Evolutionary conservation across 2,797 vertebrate species (phyloP).

Genomic region (Rhynchotus rufescens): DNA sequence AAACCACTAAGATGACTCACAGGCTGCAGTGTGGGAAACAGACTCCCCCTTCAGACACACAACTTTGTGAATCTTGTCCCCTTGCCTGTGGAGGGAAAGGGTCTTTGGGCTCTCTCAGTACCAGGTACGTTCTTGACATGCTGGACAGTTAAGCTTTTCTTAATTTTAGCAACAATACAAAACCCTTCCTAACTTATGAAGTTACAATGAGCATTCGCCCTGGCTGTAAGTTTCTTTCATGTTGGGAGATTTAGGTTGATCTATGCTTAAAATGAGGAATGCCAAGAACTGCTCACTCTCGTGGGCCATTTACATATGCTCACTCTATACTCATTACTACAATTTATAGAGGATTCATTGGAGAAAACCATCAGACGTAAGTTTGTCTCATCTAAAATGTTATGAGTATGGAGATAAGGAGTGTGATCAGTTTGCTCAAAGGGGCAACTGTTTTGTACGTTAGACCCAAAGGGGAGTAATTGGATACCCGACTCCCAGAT

Average conservation of each 20-base stretch:
- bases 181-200: background rate
- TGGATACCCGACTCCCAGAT: no score
- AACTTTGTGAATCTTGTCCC: background rate
- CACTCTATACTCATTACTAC: background rate
- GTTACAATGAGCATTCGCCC: background rate
- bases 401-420: rapidly evolving
- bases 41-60: background rate
- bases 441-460: background rate
- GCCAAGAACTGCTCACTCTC: background rate
- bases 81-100: background rate
- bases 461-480: no score
- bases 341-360: background rate
- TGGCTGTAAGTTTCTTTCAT: background rate
- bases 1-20: background rate
- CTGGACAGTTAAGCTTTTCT: background rate
- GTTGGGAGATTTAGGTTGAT: background rate
- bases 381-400: background rate
- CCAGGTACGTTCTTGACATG: background rate
- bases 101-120: background rate
- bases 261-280: background rate
- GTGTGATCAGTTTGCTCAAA: background rate
- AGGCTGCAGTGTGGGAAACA: background rate
- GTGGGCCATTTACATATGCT: slow-evolving; percentile 26
- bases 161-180: background rate
- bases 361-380: background rate